These are phyloP conservation scores for Ptilonorhynchus violaceus DNA, from an alignment of 2,113 vertebrate genomes.

Conservation along the genomic window DNA sequence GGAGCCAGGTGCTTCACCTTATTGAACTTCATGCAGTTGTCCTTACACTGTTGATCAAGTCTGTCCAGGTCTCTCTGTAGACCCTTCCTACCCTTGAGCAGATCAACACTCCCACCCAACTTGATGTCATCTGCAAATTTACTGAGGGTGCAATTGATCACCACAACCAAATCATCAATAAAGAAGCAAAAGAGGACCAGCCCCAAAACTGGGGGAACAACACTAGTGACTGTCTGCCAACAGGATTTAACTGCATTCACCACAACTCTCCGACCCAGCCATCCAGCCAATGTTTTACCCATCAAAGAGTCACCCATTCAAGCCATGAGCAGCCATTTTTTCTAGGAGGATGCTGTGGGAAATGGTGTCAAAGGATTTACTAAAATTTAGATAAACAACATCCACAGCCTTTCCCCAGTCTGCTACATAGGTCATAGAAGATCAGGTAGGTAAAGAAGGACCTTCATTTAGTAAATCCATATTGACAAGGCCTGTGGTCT, in stretches of 20 bases:
- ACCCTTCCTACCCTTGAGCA: neutral
- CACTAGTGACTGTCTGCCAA: too few species aligned
- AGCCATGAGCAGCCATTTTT: fast-evolving
- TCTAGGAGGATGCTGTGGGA: neutral
- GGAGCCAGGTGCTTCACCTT: neutral
- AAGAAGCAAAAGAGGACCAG: neutral
- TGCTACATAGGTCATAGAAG: neutral
- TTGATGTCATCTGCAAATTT: neutral
- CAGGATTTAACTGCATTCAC: neutral
- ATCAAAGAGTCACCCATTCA: neutral
- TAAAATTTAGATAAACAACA: neutral
- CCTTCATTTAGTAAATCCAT: neutral
- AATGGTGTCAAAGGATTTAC: neutral
- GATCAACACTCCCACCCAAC: neutral
- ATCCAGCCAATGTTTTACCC: neutral
- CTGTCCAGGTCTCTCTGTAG: neutral
- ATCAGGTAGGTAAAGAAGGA: neutral
- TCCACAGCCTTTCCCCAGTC: neutral
- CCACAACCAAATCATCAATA: neutral
- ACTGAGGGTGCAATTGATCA: neutral
- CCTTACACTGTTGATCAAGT: neutral
- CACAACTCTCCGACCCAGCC: neutral
- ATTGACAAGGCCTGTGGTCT: too few species aligned
- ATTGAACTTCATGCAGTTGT: neutral
- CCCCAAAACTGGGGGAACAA: neutral